phyloP scores from a whole-genome alignment of 2,797 vertebrate species.

The Neosalanx taihuensis region DNA sequence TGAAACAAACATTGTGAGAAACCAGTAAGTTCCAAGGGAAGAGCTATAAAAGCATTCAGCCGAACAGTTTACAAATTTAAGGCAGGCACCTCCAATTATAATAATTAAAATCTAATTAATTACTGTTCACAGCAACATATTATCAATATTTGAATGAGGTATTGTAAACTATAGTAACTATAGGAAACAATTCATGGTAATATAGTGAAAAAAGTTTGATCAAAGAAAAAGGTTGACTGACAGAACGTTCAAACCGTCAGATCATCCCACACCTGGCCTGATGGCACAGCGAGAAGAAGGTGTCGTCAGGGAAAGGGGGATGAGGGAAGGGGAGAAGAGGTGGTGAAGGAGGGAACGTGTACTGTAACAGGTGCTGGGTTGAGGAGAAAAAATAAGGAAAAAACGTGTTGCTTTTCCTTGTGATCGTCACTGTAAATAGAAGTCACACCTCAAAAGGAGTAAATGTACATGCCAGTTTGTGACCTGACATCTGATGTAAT shows the following conservation, averaged over 20 bases:
- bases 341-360: slow-evolving; percentile 31
- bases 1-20: too few relatives aligned
- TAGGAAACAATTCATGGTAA: too few relatives aligned
- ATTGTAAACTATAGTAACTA: too few relatives aligned
- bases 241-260: slow-evolving; percentile 54
- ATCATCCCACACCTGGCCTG: slow-evolving; percentile 65
- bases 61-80: too few relatives aligned
- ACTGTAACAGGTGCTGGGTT: slow-evolving; percentile 53
- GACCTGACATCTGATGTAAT: slow-evolving; percentile 18
- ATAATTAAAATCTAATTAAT: not conserved
- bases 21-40: too few relatives aligned
- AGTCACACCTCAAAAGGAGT: slow-evolving; percentile 52
- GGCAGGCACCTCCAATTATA: too few relatives aligned
- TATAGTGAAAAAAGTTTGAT: too few relatives aligned
- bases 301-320: slow-evolving; percentile 39
- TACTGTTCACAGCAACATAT: not conserved
- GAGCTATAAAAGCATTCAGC: too few relatives aligned
- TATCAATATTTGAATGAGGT: not conserved
- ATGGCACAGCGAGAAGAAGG: slow-evolving; percentile 36
- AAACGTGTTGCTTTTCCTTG: slow-evolving; percentile 21
- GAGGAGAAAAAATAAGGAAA: slow-evolving; percentile 30
- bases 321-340: slow-evolving; percentile 30
- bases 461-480: slow-evolving; percentile 29
- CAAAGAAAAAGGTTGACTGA: slow-evolving; percentile 28
- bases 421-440: slow-evolving; percentile 56